phyloP scores from a whole-genome alignment of 1,140 invertebrate species.

The Bombus pascuorum region DNA sequence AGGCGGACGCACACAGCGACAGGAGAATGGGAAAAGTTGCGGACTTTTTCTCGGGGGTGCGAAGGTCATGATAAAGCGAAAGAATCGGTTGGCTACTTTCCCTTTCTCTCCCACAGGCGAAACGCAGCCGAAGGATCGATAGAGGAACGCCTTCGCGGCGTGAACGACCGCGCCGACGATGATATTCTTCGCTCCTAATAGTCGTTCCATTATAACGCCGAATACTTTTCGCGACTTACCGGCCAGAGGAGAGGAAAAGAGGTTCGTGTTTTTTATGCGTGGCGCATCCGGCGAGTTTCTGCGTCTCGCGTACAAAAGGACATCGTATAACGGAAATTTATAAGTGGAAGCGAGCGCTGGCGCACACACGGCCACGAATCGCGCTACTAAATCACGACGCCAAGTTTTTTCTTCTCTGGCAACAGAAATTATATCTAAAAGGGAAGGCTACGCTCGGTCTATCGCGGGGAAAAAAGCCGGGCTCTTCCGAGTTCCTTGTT shows the following conservation, averaged over 20 bases:
- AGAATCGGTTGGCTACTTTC: slow-evolving; percentile 72
- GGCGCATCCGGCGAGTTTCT: slow-evolving; percentile 8
- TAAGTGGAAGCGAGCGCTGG: neutral
- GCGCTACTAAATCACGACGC: slow-evolving; percentile 14
- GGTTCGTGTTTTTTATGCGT: no score
- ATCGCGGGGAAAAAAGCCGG: neutral
- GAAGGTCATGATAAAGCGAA: slow-evolving; percentile 55
- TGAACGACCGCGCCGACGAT: slow-evolving; percentile 53
- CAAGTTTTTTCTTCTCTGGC: neutral
- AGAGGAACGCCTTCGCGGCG: slow-evolving; percentile 68
- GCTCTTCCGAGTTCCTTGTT: slow-evolving; percentile 12
- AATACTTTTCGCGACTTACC: neutral
- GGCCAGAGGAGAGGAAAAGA: neutral
- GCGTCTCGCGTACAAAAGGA: slow-evolving; percentile 2
- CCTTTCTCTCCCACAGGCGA: slow-evolving; percentile 73
- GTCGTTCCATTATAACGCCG: slow-evolving; percentile 48
- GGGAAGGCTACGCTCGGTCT: neutral
- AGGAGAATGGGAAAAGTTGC: slow-evolving; percentile 32
- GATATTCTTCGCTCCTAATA: slow-evolving; percentile 60
- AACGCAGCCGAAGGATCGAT: slow-evolving; percentile 76
- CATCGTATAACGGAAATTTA: slow-evolving; percentile 38
- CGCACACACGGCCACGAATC: neutral
- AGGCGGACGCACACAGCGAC: neutral
- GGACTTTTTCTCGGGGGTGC: slow-evolving; percentile 33
- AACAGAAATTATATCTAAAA: slow-evolving; percentile 18